phyloP scores from a whole-genome alignment of 1,140 invertebrate species.

The Saccostrea glomerata region DNA sequence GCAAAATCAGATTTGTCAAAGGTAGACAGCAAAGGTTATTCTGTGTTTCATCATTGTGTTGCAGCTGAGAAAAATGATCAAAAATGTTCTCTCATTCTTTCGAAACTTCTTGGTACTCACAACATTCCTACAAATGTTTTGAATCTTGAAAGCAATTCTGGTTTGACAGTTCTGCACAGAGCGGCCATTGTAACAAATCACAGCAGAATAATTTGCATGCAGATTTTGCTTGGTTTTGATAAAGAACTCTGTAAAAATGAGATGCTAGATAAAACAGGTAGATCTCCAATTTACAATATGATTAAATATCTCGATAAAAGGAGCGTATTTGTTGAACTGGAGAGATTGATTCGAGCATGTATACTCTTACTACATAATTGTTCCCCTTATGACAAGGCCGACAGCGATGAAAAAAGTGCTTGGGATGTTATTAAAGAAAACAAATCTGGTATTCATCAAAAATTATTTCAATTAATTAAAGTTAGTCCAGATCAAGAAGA shows the following conservation, averaged over 20 bases:
- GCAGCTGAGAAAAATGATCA: not conserved
- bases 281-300: not conserved
- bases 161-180: not conserved
- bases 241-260: not conserved
- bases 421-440: not conserved
- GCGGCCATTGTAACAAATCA: not conserved
- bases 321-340: not conserved
- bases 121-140: not conserved
- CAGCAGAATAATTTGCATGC: not conserved
- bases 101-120: not conserved
- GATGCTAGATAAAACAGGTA: not conserved
- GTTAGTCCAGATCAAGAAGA: not conserved
- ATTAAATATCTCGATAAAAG: not conserved
- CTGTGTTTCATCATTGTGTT: not conserved
- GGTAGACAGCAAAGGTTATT: not conserved
- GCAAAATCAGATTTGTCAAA: not conserved
- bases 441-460: not conserved
- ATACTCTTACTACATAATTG: not conserved
- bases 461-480: not conserved
- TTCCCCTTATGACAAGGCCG: not conserved
- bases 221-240: slow-evolving; percentile 1
- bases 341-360: not conserved
- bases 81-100: not conserved
- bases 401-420: not conserved
- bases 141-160: not conserved